Evolutionary conservation across 2,797 vertebrate genomes (phyloP).

Genomic region (Bucorvus abyssinicus): DNA sequence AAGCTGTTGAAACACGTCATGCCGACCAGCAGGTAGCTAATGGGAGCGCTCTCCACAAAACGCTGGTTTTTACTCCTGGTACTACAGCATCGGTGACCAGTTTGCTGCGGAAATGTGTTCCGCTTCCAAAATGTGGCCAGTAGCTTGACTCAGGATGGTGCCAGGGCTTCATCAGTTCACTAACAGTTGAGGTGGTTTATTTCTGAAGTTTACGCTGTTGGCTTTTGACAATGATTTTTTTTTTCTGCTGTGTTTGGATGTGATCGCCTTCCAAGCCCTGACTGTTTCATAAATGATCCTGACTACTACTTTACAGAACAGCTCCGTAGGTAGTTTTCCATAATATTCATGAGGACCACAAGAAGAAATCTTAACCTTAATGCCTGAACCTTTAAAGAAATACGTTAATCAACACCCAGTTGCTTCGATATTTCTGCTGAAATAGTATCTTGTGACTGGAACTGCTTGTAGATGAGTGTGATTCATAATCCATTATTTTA

Average conservation of each 20-base stretch:
- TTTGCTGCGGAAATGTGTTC: background rate
- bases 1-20: background rate
- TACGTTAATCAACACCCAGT: background rate
- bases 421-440: slow-evolving; percentile 25
- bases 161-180: background rate
- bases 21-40: background rate
- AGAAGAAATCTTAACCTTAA: background rate
- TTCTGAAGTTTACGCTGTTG: background rate
- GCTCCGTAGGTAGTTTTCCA: background rate
- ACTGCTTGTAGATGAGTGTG: background rate
- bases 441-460: background rate
- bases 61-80: background rate
- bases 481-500: background rate
- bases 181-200: background rate
- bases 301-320: background rate
- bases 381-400: background rate
- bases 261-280: background rate
- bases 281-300: background rate
- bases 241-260: background rate
- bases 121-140: background rate
- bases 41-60: background rate
- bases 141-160: background rate
- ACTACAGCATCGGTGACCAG: background rate
- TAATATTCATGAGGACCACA: background rate
- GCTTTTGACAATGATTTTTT: background rate